phyloP scores from a whole-genome alignment of 2,797 vertebrate species.

The Pangasius krempfi region DNA sequence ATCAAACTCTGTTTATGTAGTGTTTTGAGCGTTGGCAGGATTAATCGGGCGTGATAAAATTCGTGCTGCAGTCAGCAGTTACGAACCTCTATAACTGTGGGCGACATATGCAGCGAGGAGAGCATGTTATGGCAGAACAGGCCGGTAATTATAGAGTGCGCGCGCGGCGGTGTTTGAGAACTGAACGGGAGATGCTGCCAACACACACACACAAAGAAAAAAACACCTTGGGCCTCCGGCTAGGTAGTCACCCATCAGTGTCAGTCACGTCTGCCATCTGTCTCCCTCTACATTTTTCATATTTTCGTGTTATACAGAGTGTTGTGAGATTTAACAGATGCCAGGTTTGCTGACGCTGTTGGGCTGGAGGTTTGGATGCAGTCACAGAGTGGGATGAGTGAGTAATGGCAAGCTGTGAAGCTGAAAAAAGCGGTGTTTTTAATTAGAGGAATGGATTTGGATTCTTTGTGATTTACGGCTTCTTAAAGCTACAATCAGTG shows the following conservation, averaged over 20 bases:
- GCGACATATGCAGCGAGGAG: conserved; percentile 59
- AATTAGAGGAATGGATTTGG: conserved; percentile 35
- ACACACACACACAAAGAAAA: conserved; percentile 71
- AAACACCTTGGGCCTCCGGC: conserved; percentile 69
- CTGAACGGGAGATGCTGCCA: conserved; percentile 71
- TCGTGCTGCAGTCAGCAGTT: conserved; percentile 55
- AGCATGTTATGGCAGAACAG: conserved; percentile 77
- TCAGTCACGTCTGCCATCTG: conserved; percentile 58
- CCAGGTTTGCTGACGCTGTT: conserved; percentile 62
- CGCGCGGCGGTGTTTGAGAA: conserved; percentile 63
- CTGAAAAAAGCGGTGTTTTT: conserved; percentile 12
- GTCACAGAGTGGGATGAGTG: conserved; percentile 57
- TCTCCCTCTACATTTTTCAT: conserved; percentile 29
- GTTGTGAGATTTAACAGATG: conserved; percentile 58
- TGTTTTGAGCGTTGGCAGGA: conserved; percentile 59
- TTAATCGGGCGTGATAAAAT: conserved; percentile 64
- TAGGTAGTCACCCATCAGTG: conserved; percentile 66
- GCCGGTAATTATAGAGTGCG: conserved; percentile 76
- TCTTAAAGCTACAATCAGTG: conserved; percentile 34
- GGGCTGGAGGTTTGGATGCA: conserved; percentile 62
- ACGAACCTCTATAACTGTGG: conserved; percentile 56
- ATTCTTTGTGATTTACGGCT: conserved; percentile 39
- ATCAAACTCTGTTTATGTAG: conserved; percentile 64
- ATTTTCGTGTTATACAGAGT: conserved; percentile 59
- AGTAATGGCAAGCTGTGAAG: conserved; percentile 51